These are phyloP conservation scores for Excalfactoria chinensis DNA, from an alignment of 2,113 vertebrate genomes.

Conservation along the genomic window DNA sequence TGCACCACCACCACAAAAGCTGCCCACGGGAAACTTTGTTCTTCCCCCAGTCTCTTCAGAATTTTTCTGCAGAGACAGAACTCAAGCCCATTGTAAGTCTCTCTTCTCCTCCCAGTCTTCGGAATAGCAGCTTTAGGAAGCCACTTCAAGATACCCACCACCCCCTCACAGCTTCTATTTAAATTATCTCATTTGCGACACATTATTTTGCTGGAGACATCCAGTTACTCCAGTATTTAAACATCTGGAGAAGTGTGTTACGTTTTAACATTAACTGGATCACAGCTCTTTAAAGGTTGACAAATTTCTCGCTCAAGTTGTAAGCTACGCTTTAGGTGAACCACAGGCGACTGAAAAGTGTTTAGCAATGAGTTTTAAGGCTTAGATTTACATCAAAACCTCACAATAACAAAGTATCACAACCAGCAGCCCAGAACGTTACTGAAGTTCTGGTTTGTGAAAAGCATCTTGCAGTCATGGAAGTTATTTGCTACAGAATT, in stretches of 20 bases:
- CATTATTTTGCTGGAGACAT: neutral
- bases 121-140: neutral
- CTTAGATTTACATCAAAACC: neutral
- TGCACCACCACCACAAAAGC: neutral
- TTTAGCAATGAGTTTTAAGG: fast-evolving
- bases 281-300: neutral
- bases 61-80: neutral
- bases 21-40: neutral
- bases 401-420: neutral
- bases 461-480: neutral
- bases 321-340: neutral
- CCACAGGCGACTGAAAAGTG: neutral
- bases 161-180: fast-evolving
- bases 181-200: fast-evolving
- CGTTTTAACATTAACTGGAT: neutral
- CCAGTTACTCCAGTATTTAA: neutral
- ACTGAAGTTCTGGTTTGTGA: neutral
- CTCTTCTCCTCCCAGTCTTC: fast-evolving
- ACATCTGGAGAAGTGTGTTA: neutral
- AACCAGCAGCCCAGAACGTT: neutral
- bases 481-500: neutral
- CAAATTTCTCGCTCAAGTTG: neutral
- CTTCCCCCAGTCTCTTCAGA: neutral
- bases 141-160: neutral
- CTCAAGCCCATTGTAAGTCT: neutral